Evolutionary conservation across 2,113 vertebrate species (phyloP), one percentile per base, ranked within the genome.

Genomic region (Archilochus colubris): DNA sequence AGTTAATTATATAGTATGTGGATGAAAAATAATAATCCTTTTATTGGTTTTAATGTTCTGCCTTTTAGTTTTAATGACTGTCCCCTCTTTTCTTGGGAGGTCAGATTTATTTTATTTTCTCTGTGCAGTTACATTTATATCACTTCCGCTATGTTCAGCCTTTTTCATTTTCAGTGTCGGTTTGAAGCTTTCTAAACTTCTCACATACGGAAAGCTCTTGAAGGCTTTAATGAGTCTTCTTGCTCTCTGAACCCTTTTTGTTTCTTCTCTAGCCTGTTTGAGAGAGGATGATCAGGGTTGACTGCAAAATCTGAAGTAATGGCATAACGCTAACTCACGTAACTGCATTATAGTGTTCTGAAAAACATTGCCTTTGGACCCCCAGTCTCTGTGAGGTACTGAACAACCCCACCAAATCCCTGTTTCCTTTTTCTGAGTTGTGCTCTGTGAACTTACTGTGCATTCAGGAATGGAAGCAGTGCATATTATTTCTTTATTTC

Each of bases 1-100:
- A 89, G 70, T 92, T 94, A 91, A 87, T 92, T 82, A 53, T 58
- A 58, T 69, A 79, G 66, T 51, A 66, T 73, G 50, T 51, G 70
- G 40, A 79, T 87, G 33, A 82, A 93, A 94, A 94, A 70, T 80
- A 94, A 69, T 91, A 89, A 85, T 89, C 48, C 31, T 93, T 89
- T 85, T 64, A 70, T 78, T 94, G 13, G 63, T 94, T 95, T 94
- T 88, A 93, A 44, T 81, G 40, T 83, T 90, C 67, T 88, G 61
- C 72, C 79, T 88, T 93, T 93, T 68, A 63, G 77, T 95, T 95
- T 80, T 88, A 94, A 82, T 88, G 59, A 75, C 27, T 81, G 33
- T 80, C 75, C 44, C 78, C 64, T 89, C 51, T 85, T 91, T 94
- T 91, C 75, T 74, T 80, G 44, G 48, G 82, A 91, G 78, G 66